phyloP scores from a whole-genome alignment of 2,797 vertebrate genomes.

The Allobates femoralis region DNA sequence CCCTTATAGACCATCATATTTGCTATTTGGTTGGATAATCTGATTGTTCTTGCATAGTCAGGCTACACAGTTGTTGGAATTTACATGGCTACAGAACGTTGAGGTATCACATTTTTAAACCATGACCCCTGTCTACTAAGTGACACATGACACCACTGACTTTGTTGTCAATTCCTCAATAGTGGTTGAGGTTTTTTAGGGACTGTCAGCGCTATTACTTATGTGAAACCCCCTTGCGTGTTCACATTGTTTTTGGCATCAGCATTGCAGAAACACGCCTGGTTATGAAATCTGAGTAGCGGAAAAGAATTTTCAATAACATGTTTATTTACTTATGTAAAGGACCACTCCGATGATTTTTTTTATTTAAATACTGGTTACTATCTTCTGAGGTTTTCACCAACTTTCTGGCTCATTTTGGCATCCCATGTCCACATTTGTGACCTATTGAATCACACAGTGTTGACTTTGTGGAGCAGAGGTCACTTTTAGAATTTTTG shows the following conservation, averaged over 20 bases:
- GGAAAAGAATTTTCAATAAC: background rate
- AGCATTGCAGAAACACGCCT: background rate
- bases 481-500: too few species aligned
- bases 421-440: too few species aligned
- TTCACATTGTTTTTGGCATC: background rate
- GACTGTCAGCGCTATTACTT: background rate
- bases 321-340: background rate
- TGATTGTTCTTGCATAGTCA: background rate
- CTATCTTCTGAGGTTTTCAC: too few species aligned
- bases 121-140: background rate
- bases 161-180: background rate
- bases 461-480: too few species aligned
- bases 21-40: background rate
- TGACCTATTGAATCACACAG: too few species aligned
- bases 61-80: too few species aligned
- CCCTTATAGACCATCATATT: background rate
- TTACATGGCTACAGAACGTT: too few species aligned
- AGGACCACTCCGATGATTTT: too few species aligned
- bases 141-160: background rate
- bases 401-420: too few species aligned
- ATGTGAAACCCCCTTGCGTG: background rate
- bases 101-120: too few species aligned
- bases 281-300: background rate
- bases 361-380: too few species aligned
- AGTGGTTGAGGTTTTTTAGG: slow-evolving; percentile 4